Evolutionary conservation across 2,888 invertebrate genomes (phyloP).

Genomic region (Dicyrtoma fusca): DNA sequence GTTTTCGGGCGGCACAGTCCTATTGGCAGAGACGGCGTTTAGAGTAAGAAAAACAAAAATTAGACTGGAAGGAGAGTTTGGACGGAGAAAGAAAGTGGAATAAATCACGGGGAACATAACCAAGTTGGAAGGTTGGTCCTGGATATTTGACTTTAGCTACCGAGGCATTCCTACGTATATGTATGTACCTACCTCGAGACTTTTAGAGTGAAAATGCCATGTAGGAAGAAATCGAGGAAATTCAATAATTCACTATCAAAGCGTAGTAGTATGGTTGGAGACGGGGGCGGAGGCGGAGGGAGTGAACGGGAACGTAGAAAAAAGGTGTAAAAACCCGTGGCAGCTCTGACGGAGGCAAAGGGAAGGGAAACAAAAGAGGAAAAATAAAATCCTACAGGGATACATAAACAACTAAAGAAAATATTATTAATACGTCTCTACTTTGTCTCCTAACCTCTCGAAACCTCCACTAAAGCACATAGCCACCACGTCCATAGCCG

Average conservation of each 20-base stretch:
- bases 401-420: constrained; percentile 18
- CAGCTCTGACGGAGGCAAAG: not conserved
- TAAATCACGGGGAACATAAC: constrained; percentile 53
- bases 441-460: too few species aligned
- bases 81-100: constrained; percentile 48
- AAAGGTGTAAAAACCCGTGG: constrained; percentile 24
- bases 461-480: too few species aligned
- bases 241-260: constrained; percentile 53
- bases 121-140: constrained; percentile 46
- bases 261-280: constrained; percentile 13
- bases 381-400: constrained; percentile 6
- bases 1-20: too few species aligned
- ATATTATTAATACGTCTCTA: constrained; percentile 29
- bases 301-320: constrained; percentile 11
- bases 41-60: constrained; percentile 52
- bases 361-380: not conserved
- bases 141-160: too few species aligned
- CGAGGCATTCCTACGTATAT: too few species aligned
- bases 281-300: not conserved
- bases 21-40: not conserved
- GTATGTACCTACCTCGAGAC: not conserved
- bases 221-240: constrained; percentile 46
- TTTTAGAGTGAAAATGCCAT: constrained; percentile 41
- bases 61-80: constrained; percentile 51
- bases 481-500: too few species aligned